Conservation (phyloP, 1,140 invertebrate species). For the Nasonia vitripennis region DNA sequence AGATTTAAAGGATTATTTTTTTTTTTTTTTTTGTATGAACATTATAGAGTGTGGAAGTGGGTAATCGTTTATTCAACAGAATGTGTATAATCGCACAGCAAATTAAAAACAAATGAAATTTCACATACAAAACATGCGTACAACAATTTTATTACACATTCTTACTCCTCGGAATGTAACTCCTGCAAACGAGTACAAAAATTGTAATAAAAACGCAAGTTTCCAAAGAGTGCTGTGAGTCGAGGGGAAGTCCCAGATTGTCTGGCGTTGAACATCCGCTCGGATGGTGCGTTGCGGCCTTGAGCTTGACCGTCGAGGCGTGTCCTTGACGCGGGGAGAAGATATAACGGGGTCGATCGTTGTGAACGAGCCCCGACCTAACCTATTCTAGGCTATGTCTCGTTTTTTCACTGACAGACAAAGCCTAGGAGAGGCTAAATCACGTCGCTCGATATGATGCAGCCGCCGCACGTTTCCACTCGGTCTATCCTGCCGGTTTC, state of each 20-base stretch:
- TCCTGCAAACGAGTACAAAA: too few species aligned
- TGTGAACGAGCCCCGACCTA: slow-evolving; percentile 70
- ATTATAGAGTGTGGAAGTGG: too few species aligned
- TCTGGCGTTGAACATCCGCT: neutral
- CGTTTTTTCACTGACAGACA: slow-evolving; percentile 68
- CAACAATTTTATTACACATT: too few species aligned
- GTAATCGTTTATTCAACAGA: too few species aligned
- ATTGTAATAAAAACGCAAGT: neutral
- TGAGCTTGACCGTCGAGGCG: slow-evolving; percentile 58
- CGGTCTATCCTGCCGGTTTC: neutral
- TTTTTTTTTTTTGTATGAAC: too few species aligned
- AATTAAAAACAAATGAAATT: too few species aligned
- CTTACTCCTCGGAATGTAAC: too few species aligned
- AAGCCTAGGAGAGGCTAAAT: slow-evolving; percentile 75
- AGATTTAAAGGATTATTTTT: too few species aligned
- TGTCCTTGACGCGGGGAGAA: slow-evolving; percentile 42
- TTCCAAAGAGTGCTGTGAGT: neutral
- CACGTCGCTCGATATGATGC: slow-evolving; percentile 62
- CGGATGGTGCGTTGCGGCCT: slow-evolving; percentile 41
- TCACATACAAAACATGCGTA: too few species aligned
- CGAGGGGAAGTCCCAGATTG: neutral
- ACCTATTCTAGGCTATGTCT: slow-evolving; percentile 76
- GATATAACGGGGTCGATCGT: slow-evolving; percentile 53
- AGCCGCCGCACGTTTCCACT: neutral
- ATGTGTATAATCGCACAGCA: too few species aligned